Base-by-base conservation (phyloP, 2,797 vertebrate genomes). In the Sebastolobus altivelis region DNA sequence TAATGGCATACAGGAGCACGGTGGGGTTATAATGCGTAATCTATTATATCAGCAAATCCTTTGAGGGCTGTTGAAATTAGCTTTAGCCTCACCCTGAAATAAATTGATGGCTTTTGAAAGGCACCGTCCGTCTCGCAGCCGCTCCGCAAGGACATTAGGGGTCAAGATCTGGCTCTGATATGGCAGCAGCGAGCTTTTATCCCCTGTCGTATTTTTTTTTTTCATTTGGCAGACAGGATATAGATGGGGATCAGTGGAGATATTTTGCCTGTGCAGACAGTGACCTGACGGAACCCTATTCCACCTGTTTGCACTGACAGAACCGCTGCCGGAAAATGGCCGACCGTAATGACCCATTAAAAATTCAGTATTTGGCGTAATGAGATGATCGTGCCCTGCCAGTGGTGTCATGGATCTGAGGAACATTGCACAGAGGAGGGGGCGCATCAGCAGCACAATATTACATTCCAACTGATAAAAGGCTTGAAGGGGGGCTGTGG, bases 361-460 rank as follows among this genome's bases (percentile, higher is more conserved):
- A 94, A 92, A 94, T 94, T 93, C 88, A 90, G 81, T 77, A 81
- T 89, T 92, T 77, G 80, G 80, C 62, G 52, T 90, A 92, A 93
- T 93, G 88, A 92, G 88, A 93, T 73, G 79, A 90, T 89, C 68
- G 58, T 81, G 79, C 78, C 79, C 83, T 89, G 86, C 83, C 79
- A 82, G 79, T 68, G 33, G 72, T 85, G 83, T 83, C 82, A 86
- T 75, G 71, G 77, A 90, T 89, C 61, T 61, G 63, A 85, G 82
- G 85, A 84, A 33, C 37, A 27, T 29, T 40, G 80, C 40, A 56
- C 13, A 46, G 79, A 72, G 29, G 43, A 40, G 18, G 20, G 65
- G 66, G 66, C 71, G 59, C 69, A 35, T 80, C 63, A 37, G 80
- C 66, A 13, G 81, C 72, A 73, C 55, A 49, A 69, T 87, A 82